Conservation (phyloP, 2,113 vertebrate genomes). For the Cavia porcellus region DNA sequence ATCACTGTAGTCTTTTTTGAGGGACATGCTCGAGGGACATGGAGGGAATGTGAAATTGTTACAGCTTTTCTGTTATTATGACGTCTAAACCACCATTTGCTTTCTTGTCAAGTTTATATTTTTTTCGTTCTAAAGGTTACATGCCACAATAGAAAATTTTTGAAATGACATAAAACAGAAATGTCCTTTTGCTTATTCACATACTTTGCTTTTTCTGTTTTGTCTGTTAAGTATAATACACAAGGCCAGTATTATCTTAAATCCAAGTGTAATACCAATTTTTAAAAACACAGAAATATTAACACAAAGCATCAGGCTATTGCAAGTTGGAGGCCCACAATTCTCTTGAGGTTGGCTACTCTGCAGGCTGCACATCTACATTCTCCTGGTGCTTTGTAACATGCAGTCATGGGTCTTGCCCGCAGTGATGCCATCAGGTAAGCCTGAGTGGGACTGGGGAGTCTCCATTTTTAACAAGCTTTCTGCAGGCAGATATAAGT, state of each 20-base stretch:
- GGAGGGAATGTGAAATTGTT: background rate
- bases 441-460: background rate
- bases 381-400: background rate
- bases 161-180: constrained; percentile 27
- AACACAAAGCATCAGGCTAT: background rate
- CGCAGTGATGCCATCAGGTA: background rate
- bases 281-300: background rate
- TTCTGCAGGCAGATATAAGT: background rate
- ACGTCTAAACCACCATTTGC: background rate
- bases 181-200: background rate
- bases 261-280: background rate
- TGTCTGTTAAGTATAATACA: constrained; percentile 7
- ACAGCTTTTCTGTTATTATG: background rate
- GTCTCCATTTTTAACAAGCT: background rate
- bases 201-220: background rate
- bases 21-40: background rate
- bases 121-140: background rate
- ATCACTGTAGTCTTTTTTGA: background rate
- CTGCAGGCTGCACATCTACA: background rate
- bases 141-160: background rate
- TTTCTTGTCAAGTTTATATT: background rate
- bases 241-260: background rate
- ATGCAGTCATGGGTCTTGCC: background rate
- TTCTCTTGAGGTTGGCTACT: background rate
- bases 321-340: background rate